Evolutionary conservation across 2,888 invertebrate species (phyloP), one percentile per base, ranked within the genome.

Genomic region (Gastracanthus pulcherrimus): DNA sequence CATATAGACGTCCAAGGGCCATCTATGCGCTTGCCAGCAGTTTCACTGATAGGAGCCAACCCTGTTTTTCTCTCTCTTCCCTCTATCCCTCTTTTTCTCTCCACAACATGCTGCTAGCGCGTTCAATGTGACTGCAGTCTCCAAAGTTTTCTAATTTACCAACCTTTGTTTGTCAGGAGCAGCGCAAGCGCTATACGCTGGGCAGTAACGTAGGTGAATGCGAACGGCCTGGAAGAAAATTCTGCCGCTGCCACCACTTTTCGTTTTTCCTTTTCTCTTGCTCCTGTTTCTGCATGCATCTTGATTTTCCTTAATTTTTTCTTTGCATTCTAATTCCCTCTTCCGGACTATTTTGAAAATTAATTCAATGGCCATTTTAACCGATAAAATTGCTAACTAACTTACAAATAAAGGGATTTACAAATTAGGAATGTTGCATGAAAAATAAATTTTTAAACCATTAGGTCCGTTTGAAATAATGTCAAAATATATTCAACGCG

Each of bases 131-230:
- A 9, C 58, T 71, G 66, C 38, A 75, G 66, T 62, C 66, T 75
- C 66, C 75, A n/a, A 75, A 75, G 64, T 75, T 75, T 66, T 75
- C 75, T 75, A 75, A 75, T 75, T 75, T 66, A 51, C 66, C 62
- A 26, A 74, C 45, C 62, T 62, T 62, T 62, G 74, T 74, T 74
- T 74, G 45, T 74, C 62, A 19, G n/a, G n/a, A n/a, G 62, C 6
- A 62, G 62, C 45, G 34, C 13, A 70, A n/a, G 6, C 4, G 36
- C 13, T 36, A 71, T 23, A 55, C 55, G 26, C 55, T n/a, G n/a
- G n/a, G n/a, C n/a, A n/a, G n/a, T n/a, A n/a, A n/a, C n/a, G n/a
- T n/a, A n/a, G 55, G 16, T 55, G 82, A 81, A 82, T 82, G 82
- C 66, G 82, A 81, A 83, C 64, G 31, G 36, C 36, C 74, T 13